Evolutionary conservation across 2,888 invertebrate species (phyloP).

Genomic region (Parelbella ahira): DNA sequence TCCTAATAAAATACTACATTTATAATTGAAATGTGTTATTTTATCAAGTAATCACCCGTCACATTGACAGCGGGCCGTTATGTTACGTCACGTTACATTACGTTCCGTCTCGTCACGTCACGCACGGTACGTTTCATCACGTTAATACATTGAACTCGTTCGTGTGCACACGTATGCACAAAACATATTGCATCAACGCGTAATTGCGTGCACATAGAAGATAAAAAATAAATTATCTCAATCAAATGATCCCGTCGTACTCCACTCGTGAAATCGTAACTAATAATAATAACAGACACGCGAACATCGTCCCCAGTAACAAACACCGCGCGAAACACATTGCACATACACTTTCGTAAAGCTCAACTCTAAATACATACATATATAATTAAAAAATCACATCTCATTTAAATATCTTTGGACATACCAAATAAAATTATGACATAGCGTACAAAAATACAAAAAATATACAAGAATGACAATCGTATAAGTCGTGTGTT

Average conservation of each 20-base stretch:
- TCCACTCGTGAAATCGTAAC: conserved; percentile 39
- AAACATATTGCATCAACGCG: not conserved
- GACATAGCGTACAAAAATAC: conserved; percentile 74
- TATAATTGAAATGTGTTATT: no score
- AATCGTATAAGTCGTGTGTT: conserved; percentile 17
- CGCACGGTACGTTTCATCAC: no score
- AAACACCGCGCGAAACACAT: conserved; percentile 50
- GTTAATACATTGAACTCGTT: no score
- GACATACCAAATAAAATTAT: conserved; percentile 75
- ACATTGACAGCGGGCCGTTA: no score
- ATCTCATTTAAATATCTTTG: conserved; percentile 78
- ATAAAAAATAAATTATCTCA: conserved; percentile 31
- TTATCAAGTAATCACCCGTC: no score
- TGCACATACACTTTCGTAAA: conserved; percentile 73
- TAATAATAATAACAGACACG: conserved; percentile 52
- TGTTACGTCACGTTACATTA: no score
- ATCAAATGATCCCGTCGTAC: conserved; percentile 33
- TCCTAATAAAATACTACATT: no score
- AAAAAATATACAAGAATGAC: conserved; percentile 69
- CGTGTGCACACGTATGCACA: conserved; percentile 2
- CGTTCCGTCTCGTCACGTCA: no score
- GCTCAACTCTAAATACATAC: conserved; percentile 65
- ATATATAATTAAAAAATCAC: conserved; percentile 77
- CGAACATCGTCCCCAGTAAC: conserved; percentile 46
- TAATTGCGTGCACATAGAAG: conserved; percentile 21